A percentile compares a stretch with the other conserved stretches of the same genome.
phyloP scores from a whole-genome alignment of 1,140 invertebrate species.

The Ostrea denselamellosa region DNA sequence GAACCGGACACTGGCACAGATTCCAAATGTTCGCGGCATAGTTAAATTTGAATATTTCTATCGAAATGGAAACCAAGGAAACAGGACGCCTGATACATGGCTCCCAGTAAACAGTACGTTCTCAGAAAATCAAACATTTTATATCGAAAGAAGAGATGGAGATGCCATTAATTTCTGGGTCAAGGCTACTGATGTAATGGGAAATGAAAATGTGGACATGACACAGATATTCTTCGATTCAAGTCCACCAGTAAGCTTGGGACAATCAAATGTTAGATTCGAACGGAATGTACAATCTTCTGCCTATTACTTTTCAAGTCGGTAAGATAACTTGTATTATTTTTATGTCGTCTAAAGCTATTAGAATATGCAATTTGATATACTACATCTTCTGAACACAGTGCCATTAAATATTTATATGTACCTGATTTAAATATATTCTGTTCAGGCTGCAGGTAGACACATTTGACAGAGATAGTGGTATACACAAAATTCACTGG shows the following conservation, averaged over 20 bases:
- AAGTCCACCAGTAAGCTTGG: conserved; percentile 14
- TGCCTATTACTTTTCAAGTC: neutral
- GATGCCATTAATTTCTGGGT: conserved; percentile 51
- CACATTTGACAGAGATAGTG: conserved; percentile 43
- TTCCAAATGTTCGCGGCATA: conserved; percentile 50
- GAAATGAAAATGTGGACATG: conserved; percentile 41
- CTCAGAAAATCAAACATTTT: conserved; percentile 13
- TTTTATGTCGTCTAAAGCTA: no score
- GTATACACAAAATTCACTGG: conserved; percentile 46
- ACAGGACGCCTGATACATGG: conserved; percentile 27
- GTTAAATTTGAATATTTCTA: conserved; percentile 36
- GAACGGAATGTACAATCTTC: neutral
- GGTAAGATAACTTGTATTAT: neutral
- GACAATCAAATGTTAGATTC: neutral
- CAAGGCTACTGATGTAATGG: conserved; percentile 45
- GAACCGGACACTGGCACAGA: neutral
- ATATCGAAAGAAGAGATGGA: conserved; percentile 42
- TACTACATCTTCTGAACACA: no score
- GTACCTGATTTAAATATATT: neutral
- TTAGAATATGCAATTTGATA: no score
- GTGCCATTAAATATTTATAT: no score
- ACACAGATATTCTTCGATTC: conserved; percentile 44
- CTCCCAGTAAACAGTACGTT: neutral
- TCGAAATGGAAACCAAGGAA: conserved; percentile 39
- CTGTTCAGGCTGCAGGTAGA: conserved; percentile 33